phyloP scores from a whole-genome alignment of 2,888 invertebrate species.

The Lathronympha strigana region DNA sequence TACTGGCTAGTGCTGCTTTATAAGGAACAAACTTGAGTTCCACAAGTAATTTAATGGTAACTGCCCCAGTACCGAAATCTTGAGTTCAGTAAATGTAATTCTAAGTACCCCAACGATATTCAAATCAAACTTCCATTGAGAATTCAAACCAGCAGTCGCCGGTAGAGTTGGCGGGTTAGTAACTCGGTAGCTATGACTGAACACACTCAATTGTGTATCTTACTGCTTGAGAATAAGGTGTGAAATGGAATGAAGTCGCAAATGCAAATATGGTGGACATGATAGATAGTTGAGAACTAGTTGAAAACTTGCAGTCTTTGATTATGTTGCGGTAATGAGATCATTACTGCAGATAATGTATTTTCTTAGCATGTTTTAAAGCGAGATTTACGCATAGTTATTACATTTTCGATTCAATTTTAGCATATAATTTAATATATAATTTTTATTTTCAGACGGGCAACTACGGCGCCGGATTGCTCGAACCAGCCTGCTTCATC shows the following conservation, averaged over 20 bases:
- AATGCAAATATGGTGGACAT: neutral
- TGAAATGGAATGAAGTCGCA: neutral
- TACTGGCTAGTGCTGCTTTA: too few relatives aligned
- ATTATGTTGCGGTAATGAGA: constrained; percentile 5
- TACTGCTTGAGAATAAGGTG: neutral
- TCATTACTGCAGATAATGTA: too few relatives aligned
- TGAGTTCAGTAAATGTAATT: too few relatives aligned
- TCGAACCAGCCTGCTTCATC: too few relatives aligned
- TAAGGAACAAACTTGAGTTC: too few relatives aligned
- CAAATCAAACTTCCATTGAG: constrained; percentile 35
- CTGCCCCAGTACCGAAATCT: too few relatives aligned
- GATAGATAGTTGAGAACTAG: constrained; percentile 1
- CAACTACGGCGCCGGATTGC: too few relatives aligned
- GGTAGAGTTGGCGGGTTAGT: constrained; percentile 10
- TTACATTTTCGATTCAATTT: too few relatives aligned
- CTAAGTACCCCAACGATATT: constrained; percentile 23
- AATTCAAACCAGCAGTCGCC: constrained; percentile 27
- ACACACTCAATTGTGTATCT: neutral
- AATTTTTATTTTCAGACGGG: too few relatives aligned
- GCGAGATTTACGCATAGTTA: too few relatives aligned
- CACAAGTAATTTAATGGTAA: too few relatives aligned
- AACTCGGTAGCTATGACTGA: neutral
- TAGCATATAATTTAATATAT: too few relatives aligned
- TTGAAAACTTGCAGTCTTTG: constrained; percentile 18
- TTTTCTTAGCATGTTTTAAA: neutral